A percentile compares a stretch with the other conserved stretches of the same genome.
These are phyloP conservation scores for Eutrigla gurnardus DNA, from an alignment of 2,797 vertebrate species.

Conservation along the genomic window DNA sequence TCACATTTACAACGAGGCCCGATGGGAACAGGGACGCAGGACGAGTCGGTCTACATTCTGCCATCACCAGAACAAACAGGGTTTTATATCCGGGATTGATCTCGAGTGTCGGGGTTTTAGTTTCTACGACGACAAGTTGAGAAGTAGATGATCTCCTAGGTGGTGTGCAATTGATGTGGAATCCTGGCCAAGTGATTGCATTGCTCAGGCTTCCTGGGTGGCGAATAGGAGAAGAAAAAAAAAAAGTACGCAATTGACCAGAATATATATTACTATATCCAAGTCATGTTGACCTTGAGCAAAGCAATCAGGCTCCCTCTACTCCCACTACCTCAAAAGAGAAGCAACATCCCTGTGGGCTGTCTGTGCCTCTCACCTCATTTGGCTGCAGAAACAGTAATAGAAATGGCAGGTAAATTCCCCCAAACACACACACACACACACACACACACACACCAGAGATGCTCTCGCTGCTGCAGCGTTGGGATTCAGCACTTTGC, in stretches of 20 bases:
- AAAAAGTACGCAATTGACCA: constrained; percentile 39
- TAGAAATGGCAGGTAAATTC: constrained; percentile 75
- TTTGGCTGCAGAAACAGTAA: constrained; percentile 79
- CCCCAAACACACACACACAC: constrained; percentile 38
- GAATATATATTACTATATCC: constrained; percentile 68
- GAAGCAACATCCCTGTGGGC: constrained; percentile 71
- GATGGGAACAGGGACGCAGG: neutral
- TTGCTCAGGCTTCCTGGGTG: constrained; percentile 39
- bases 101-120: constrained; percentile 21
- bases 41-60: constrained; percentile 14
- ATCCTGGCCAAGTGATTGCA: constrained; percentile 50
- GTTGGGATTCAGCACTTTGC: constrained; percentile 41
- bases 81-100: constrained; percentile 26
- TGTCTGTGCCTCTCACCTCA: constrained; percentile 76
- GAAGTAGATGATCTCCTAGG: constrained; percentile 60
- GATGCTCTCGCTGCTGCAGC: constrained; percentile 33
- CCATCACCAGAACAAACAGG: constrained; percentile 34
- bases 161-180: constrained; percentile 62
- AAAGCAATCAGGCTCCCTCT: constrained; percentile 78
- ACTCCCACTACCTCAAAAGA: constrained; percentile 59
- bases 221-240: constrained; percentile 1
- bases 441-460: constrained; percentile 46
- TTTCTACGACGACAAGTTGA: constrained; percentile 24
- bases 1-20: constrained; percentile 6
- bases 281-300: constrained; percentile 81